These are phyloP conservation scores for Minunthozetes semirufus DNA, from an alignment of 2,888 invertebrate genomes.

Conservation along the genomic window DNA sequence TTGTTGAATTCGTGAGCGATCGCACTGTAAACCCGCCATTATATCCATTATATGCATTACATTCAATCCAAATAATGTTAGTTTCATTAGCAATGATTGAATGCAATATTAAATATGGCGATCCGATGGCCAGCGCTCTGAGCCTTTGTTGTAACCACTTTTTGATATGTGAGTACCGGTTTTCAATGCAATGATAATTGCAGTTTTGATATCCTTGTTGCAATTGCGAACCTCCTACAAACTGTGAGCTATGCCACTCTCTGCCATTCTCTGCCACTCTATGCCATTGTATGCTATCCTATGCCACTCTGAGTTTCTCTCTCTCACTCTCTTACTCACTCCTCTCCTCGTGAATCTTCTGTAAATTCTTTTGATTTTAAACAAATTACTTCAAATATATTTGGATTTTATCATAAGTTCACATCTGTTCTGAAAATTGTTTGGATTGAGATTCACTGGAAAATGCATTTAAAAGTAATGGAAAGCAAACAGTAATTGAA, in stretches of 20 bases:
- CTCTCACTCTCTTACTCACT: not conserved
- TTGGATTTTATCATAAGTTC: constrained; percentile 20
- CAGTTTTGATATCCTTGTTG: constrained; percentile 27
- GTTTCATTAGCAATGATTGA: constrained; percentile 29
- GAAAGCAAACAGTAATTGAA: not conserved
- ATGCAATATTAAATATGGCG: constrained; percentile 28
- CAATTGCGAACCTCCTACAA: constrained; percentile 10
- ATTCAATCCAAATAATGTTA: constrained; percentile 18
- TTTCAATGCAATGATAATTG: constrained; percentile 24
- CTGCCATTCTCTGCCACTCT: not conserved
- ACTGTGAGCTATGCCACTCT: constrained; percentile 27
- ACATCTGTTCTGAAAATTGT: constrained; percentile 12
- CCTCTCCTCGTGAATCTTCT: not conserved
- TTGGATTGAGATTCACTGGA: not conserved
- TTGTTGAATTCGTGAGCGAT: constrained; percentile 16
- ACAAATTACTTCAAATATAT: constrained; percentile 4
- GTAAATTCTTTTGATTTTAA: not conserved
- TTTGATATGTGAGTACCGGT: constrained; percentile 31
- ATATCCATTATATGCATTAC: too few relatives aligned
- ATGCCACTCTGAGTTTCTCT: not conserved
- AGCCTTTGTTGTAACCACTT: constrained; percentile 8
- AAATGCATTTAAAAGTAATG: not conserved
- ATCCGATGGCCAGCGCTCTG: not conserved
- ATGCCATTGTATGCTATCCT: not conserved
- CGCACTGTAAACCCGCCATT: constrained; percentile 3